These are phyloP conservation scores for Dasysyrphus tricinctus DNA, from an alignment of 2,888 invertebrate species.

Conservation along the genomic window DNA sequence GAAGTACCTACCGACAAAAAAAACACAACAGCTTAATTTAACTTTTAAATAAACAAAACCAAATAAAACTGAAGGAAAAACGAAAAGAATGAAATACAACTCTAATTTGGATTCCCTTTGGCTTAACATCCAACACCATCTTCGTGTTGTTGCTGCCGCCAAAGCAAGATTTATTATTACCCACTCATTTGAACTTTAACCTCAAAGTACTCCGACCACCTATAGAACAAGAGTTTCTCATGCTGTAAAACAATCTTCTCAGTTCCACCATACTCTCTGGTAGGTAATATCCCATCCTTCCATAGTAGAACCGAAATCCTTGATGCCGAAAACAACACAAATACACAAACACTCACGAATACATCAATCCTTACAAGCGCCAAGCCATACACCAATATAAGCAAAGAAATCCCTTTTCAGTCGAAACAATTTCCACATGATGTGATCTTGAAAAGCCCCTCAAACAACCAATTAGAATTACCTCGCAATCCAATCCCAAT, in stretches of 20 bases:
- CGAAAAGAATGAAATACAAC: neutral
- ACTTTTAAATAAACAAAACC: constrained; percentile 23
- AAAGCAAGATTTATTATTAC: constrained; percentile 70
- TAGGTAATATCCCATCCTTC: constrained; percentile 22
- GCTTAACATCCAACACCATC: neutral
- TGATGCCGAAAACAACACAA: constrained; percentile 26
- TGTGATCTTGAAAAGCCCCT: constrained; percentile 73
- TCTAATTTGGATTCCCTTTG: constrained; percentile 36
- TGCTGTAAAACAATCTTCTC: constrained; percentile 31
- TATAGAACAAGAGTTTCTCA: neutral
- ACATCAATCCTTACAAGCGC: constrained; percentile 1
- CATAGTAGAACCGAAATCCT: neutral
- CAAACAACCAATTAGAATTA: constrained; percentile 75
- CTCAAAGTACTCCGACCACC: constrained; percentile 9
- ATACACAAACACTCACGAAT: neutral
- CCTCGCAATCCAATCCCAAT: constrained; percentile 65
- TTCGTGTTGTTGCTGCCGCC: constrained; percentile 11
- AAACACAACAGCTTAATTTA: constrained; percentile 8
- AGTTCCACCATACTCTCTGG: constrained; percentile 14
- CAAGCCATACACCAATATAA: constrained; percentile 10
- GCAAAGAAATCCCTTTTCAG: constrained; percentile 63
- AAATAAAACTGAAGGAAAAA: neutral
- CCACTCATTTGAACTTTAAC: constrained; percentile 66
- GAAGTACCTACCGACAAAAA: neutral
- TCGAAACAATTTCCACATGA: constrained; percentile 74